Evolutionary conservation across 2,113 vertebrate species (phyloP).

Genomic region (Thalassoma bifasciatum): DNA sequence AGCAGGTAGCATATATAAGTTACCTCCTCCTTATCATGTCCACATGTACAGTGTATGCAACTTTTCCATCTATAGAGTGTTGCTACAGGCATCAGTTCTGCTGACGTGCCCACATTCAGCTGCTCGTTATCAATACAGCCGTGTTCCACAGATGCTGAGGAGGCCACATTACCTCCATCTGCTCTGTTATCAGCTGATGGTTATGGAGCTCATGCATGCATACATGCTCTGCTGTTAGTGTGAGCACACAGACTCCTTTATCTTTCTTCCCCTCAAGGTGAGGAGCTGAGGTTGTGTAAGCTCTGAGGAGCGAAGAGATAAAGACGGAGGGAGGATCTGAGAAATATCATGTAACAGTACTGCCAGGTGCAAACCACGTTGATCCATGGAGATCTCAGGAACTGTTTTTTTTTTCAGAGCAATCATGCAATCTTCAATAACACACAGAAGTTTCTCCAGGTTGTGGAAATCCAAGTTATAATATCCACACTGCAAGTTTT

Average conservation of each 20-base stretch:
- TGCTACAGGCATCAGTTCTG: slow-evolving; percentile 24
- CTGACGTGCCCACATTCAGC: slow-evolving; percentile 39
- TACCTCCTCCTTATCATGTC: slow-evolving; percentile 13
- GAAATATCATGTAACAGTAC: slow-evolving; percentile 39
- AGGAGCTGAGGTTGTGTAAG: slow-evolving; percentile 51
- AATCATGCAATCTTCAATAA: background rate
- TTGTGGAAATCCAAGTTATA: background rate
- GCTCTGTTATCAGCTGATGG: slow-evolving; percentile 60
- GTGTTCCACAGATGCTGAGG: slow-evolving; percentile 53
- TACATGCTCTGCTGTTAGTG: slow-evolving; percentile 39
- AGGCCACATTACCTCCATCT: slow-evolving; percentile 46
- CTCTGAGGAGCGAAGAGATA: slow-evolving; percentile 20
- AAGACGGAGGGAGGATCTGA: slow-evolving; percentile 31
- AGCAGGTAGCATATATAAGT: slow-evolving; percentile 17
- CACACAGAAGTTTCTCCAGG: background rate
- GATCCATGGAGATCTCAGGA: background rate
- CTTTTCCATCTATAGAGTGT: slow-evolving; percentile 1
- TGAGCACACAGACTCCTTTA: slow-evolving; percentile 59
- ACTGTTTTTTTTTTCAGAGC: background rate
- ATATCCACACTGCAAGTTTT: background rate
- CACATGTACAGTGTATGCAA: slow-evolving; percentile 25
- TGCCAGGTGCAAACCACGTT: slow-evolving; percentile 33
- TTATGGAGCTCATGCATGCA: slow-evolving; percentile 24
- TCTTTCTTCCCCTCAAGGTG: slow-evolving; percentile 30
- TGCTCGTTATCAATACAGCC: slow-evolving; percentile 57